phyloP scores from a whole-genome alignment of 2,888 invertebrate genomes.

The Hirtodrosophila duncani region DNA sequence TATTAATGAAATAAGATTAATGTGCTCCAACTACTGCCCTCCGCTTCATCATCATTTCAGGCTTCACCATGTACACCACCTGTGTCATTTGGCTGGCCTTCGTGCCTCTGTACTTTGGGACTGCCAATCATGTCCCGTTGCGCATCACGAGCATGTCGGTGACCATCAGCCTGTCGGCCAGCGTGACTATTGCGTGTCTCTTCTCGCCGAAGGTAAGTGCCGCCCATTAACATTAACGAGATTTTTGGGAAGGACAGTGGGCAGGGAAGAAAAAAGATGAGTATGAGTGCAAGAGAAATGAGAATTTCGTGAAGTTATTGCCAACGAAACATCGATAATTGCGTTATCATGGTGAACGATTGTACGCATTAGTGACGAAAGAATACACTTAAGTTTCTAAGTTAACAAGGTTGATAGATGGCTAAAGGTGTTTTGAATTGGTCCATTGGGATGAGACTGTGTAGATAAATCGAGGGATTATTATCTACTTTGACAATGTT shows the following conservation, averaged over 20 bases:
- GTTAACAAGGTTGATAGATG: too few relatives aligned
- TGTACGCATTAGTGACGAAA: too few relatives aligned
- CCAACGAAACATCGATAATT: slow-evolving; percentile 21
- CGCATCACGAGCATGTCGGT: slow-evolving; percentile 97
- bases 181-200: slow-evolving; percentile 94
- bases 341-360: slow-evolving; percentile 23
- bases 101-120: slow-evolving; percentile 97
- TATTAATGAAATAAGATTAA: too few relatives aligned
- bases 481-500: too few relatives aligned
- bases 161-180: slow-evolving; percentile 95
- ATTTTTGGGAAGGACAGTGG: too few relatives aligned
- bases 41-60: slow-evolving; percentile 80
- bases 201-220: slow-evolving; percentile 92
- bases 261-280: neutral
- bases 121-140: slow-evolving; percentile 93
- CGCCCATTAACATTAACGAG: slow-evolving; percentile 12
- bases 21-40: too few relatives aligned
- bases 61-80: slow-evolving; percentile 99
- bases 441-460: too few relatives aligned
- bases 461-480: too few relatives aligned
- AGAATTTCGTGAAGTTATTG: slow-evolving; percentile 12
- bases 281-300: neutral
- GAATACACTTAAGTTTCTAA: too few relatives aligned
- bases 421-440: too few relatives aligned
- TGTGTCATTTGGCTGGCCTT: slow-evolving; percentile 99